phyloP scores from a whole-genome alignment of 2,888 invertebrate genomes.

The Drosophila bunnanda region DNA sequence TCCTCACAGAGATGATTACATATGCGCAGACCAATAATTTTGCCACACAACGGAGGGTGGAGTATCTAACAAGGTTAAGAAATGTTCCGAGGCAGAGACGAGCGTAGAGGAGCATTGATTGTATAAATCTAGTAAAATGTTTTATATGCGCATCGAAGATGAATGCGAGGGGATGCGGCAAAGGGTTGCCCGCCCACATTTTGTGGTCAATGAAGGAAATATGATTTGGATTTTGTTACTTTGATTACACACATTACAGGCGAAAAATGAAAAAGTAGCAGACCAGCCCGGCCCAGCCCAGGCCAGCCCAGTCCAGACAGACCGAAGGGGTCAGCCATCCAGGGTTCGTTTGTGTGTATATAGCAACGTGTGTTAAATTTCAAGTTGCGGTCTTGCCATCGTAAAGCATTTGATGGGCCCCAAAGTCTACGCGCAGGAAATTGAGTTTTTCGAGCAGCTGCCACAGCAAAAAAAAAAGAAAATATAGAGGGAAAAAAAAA shows the following conservation, averaged over 20 bases:
- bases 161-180: conserved; percentile 43
- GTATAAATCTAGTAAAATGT: conserved; percentile 73
- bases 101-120: conserved; percentile 62
- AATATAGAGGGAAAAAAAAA: conserved; percentile 18
- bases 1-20: conserved; percentile 73
- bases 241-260: conserved; percentile 81
- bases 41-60: conserved; percentile 20
- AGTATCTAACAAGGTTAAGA: conserved; percentile 81
- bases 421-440: conserved; percentile 74
- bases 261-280: conserved; percentile 74
- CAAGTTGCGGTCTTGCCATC: conserved; percentile 55
- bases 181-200: conserved; percentile 66
- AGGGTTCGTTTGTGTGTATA: conserved; percentile 7
- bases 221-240: conserved; percentile 82
- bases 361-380: conserved; percentile 74
- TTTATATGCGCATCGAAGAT: conserved; percentile 65
- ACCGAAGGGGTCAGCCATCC: conserved; percentile 56
- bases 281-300: conserved; percentile 26
- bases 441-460: conserved; percentile 79
- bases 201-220: conserved; percentile 84
- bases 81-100: conserved; percentile 49
- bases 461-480: conserved; percentile 49
- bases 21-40: conserved; percentile 83
- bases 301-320: conserved; percentile 43
- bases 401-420: conserved; percentile 73